phyloP scores from a whole-genome alignment of 1,140 invertebrate genomes.

The Mesaphorura yosii region DNA sequence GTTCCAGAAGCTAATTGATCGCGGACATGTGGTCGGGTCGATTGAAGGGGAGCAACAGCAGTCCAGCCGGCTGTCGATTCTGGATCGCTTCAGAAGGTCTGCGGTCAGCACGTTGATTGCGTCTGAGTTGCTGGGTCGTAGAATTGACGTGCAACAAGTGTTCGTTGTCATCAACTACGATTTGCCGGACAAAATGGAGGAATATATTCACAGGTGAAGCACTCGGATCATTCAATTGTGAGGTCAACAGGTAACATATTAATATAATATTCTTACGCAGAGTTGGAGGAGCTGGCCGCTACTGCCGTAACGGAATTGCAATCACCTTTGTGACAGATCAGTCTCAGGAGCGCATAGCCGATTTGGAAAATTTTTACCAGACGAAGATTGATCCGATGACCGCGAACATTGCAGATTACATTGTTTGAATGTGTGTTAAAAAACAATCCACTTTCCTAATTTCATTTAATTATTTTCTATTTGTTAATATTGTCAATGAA shows the following conservation, averaged over 20 bases:
- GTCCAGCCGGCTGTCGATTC: too few species aligned
- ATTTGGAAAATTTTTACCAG: constrained; percentile 6
- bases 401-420: background rate
- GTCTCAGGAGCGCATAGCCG: background rate
- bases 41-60: too few species aligned
- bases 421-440: too few species aligned
- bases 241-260: background rate
- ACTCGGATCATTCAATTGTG: background rate
- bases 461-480: background rate
- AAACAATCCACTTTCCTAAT: too few species aligned
- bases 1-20: too few species aligned
- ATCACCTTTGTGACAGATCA: background rate
- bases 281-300: constrained; percentile 3
- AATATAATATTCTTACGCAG: background rate
- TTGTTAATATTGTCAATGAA: too few species aligned
- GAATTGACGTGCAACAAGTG: constrained; percentile 5
- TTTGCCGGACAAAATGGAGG: background rate
- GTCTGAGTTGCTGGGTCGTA: background rate
- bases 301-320: constrained; percentile 2
- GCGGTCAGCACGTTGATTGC: background rate
- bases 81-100: too few species aligned
- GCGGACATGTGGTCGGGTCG: too few species aligned
- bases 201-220: constrained; percentile 9
- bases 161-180: constrained; percentile 7
- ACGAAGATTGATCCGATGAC: background rate